Base-by-base conservation (phyloP, 1,140 invertebrate genomes). In the Aphidius ervi region DNA sequence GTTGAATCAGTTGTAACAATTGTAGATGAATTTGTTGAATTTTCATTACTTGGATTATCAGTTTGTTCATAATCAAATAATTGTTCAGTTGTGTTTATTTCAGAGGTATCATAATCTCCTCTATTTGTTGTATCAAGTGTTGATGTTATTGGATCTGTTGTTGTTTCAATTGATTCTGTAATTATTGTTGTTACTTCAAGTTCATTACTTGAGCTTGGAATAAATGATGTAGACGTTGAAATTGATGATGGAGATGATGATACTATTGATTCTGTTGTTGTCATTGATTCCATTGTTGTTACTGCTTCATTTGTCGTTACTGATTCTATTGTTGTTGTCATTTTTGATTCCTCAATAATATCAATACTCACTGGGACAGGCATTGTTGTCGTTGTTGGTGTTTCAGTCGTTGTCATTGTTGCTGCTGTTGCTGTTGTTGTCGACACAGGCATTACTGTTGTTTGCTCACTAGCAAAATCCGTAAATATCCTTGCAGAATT, bases 161-260 rank as follows among this genome's bases (percentile, higher is more conserved):
- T 31, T 43, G 5, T 42, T 16, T 31, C 23, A 5, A 58, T 61
- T 8, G 60, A 42, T 20, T 62, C 67, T 5, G 47, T 45, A 37
- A 41, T 60, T 16, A 41, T n/a, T 9, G n/a, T 20, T 53, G 46
- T 59, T 59, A 42, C 9, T n/a, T 20, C 20, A 23, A 52, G n/a
- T 45, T 52, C 45, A 6, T 39, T 41, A 16, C 3, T 50, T 42
- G 31, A 20, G 20, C 8, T 16, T 20, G 39, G 41, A 45, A 3
- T 37, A 31, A 39, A 52, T 37, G 31, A 37, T 52, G 31, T 37
- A 5, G 6, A 7, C 3, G 37, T 31, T 9, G 31, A 5, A 31
- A 37, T 52, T 39, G 16, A 16, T 39, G 49, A 1, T 4, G 31
- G 49, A 2, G 49, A 52, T 52, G 49, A 37, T 6, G 49, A 52